These are phyloP conservation scores for Argyresthia albistria DNA, from an alignment of 2,888 invertebrate species.

Conservation along the genomic window DNA sequence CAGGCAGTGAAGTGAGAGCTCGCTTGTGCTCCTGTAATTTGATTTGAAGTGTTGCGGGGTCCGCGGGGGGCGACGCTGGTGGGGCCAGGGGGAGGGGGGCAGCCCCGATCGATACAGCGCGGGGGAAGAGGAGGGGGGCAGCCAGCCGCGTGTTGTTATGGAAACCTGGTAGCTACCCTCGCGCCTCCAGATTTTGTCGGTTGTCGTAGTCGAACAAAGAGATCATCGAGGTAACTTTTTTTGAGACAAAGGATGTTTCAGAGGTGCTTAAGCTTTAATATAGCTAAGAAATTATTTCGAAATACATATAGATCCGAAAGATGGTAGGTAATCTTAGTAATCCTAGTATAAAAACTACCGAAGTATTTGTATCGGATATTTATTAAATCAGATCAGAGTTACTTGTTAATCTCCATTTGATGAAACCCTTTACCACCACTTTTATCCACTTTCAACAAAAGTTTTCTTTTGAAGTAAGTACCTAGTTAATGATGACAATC, in stretches of 20 bases:
- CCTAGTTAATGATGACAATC: too few relatives aligned
- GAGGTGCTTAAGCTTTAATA: too few relatives aligned
- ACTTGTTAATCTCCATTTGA: too few relatives aligned
- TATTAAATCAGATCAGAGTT: too few relatives aligned
- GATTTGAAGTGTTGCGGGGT: constrained; percentile 61
- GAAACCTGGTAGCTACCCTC: constrained; percentile 61
- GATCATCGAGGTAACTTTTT: constrained; percentile 29
- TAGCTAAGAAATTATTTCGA: too few relatives aligned
- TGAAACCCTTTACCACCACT: too few relatives aligned
- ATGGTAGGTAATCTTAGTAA: too few relatives aligned
- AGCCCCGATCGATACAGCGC: constrained; percentile 9
- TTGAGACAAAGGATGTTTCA: background rate
- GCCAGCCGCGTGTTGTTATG: constrained; percentile 61
- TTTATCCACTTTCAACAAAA: too few relatives aligned
- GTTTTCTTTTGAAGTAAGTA: too few relatives aligned
- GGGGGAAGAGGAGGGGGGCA: constrained; percentile 21
- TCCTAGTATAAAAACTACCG: too few relatives aligned
- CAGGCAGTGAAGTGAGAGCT: constrained; percentile 19
- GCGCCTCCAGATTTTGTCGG: constrained; percentile 64
- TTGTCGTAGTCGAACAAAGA: constrained; percentile 66
- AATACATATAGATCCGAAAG: too few relatives aligned
- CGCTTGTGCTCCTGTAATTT: constrained; percentile 59
- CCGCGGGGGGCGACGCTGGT: constrained; percentile 17
- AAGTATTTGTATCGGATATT: too few relatives aligned
- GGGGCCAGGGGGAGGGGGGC: background rate